A percentile compares a stretch with the other conserved stretches of the same genome.
Evolutionary conservation across 2,113 vertebrate genomes (phyloP).

Genomic region (Laticauda laticaudata): DNA sequence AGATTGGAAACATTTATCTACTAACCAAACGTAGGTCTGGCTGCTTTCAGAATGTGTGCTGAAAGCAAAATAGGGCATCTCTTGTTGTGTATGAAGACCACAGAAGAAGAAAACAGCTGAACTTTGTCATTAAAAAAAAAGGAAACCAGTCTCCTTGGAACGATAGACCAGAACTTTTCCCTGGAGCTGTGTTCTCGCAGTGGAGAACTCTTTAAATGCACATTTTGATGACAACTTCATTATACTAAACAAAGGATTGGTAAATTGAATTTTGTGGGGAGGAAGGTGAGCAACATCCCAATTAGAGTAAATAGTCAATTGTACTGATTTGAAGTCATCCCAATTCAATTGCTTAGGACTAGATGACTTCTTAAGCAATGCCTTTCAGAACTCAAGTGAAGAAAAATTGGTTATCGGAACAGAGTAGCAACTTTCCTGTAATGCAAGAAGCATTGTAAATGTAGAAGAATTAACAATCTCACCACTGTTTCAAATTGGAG

Average conservation of each 20-base stretch:
- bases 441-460: not conserved
- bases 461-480: not conserved
- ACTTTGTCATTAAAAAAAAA: not conserved
- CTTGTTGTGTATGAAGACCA: not conserved
- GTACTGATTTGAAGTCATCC: not conserved
- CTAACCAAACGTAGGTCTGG: conserved; percentile 18
- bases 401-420: not conserved
- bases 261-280: not conserved
- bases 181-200: not conserved
- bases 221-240: not conserved
- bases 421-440: not conserved
- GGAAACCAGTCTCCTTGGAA: not conserved
- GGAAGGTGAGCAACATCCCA: not conserved
- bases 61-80: not conserved
- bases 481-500: not conserved
- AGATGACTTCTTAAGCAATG: not conserved
- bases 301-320: not conserved
- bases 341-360: not conserved
- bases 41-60: not conserved
- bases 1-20: conserved; percentile 36
- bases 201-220: not conserved
- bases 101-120: conserved; percentile 12
- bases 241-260: not conserved
- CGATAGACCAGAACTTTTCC: not conserved
- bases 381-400: not conserved